Base-by-base conservation (phyloP, 2,113 vertebrate species). In the Tenebrosternarchus preto region DNA sequence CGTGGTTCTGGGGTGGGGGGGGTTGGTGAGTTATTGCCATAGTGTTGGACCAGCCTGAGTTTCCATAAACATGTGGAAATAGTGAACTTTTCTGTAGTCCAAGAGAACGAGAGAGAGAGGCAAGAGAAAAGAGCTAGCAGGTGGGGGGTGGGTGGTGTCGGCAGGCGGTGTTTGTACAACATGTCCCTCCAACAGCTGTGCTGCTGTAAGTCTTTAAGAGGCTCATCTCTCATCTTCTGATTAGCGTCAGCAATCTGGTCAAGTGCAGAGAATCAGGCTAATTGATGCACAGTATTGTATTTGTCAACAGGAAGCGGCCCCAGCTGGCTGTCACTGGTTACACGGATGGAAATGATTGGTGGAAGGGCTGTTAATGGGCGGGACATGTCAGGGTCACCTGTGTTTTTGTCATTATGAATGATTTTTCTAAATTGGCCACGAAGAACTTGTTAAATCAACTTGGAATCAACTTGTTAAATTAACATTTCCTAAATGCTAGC, bases 271-370 rank as follows among this genome's bases (percentile, higher is more conserved):
- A 66, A 87, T 82, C 77, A 74, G 0, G 2, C 71, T 86, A 83
- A 87, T 86, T 87, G 83, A 86, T 83, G 80, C 46, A 7, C 78
- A 81, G 83, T 77, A 78, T 81, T 73, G 71, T 80, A 84, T 84
- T 87, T 80, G 82, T 85, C 85, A 84, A 83, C 77, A 82, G 57
- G 81, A 76, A 55, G 69, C 57, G 66, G 39, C 72, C 71, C 50
- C 82, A 82, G 50, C 71, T 73, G 61, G 68, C 33, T 25, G 46
- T 73, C 39, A 50, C 46, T n/a, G 69, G 55, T 33, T 39, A 17
- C 17, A 19, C 0, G 53, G 24, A 67, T 27, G 77, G 39, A 74
- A 29, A 70, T 55, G 61, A 73, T 69, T 78, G 68, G 59, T 76
- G 69, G 64, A 78, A n/a, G n/a, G 36, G 9, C 31, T 56, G 77